These are phyloP conservation scores for Bathynomus jamesi DNA, from an alignment of 1,140 invertebrate genomes.

Conservation along the genomic window DNA sequence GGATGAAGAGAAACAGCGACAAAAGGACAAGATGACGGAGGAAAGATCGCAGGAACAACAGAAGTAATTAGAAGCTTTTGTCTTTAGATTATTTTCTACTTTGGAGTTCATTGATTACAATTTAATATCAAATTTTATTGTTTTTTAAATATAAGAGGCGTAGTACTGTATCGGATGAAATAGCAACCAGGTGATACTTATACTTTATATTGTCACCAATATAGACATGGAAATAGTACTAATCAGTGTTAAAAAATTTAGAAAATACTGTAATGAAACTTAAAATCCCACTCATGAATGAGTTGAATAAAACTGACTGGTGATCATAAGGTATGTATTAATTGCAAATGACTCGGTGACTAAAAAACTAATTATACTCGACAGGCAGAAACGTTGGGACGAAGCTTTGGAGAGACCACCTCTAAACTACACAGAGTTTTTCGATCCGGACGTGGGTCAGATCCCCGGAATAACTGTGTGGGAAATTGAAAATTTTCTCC, in stretches of 20 bases:
- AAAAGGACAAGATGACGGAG: slow-evolving; percentile 33
- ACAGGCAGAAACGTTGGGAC: slow-evolving; percentile 63
- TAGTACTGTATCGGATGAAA: no score
- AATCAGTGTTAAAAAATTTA: no score
- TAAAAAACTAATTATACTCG: neutral
- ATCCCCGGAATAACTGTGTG: slow-evolving; percentile 78
- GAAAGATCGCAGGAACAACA: slow-evolving; percentile 14
- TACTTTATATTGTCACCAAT: no score
- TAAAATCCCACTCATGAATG: no score
- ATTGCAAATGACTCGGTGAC: neutral
- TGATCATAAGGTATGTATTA: slow-evolving; percentile 19
- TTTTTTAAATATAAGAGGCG: no score
- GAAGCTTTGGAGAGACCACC: slow-evolving; percentile 90
- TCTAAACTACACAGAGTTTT: slow-evolving; percentile 98
- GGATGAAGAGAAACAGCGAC: slow-evolving; percentile 61
- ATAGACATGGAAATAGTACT: no score
- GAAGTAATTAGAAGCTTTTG: neutral
- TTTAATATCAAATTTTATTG: no score
- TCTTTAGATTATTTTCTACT: no score
- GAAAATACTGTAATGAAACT: no score
- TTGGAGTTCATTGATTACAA: no score
- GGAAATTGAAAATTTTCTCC: slow-evolving; percentile 99
- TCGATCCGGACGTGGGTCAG: slow-evolving; percentile 94
- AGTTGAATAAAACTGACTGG: no score
- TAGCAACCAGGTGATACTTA: no score